These are phyloP conservation scores for Enhydra lutris DNA, from an alignment of 2,113 vertebrate species.

Conservation along the genomic window DNA sequence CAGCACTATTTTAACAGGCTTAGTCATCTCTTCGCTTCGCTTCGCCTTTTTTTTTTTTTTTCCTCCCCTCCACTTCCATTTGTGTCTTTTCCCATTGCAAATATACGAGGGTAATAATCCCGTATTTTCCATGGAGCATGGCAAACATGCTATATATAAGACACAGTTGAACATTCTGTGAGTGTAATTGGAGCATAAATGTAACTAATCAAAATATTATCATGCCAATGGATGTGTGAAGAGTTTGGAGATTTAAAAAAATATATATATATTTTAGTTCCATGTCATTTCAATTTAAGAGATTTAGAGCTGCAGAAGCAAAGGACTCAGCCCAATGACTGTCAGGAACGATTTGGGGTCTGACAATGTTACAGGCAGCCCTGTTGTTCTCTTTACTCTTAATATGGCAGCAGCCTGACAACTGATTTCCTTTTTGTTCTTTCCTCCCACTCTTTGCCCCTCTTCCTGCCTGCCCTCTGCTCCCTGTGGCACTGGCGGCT, in stretches of 20 bases:
- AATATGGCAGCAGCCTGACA: not conserved
- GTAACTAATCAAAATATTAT: constrained; percentile 78
- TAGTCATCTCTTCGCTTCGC: constrained; percentile 67
- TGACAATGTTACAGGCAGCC: not conserved
- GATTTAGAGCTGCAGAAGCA: constrained; percentile 56
- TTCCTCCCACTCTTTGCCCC: constrained; percentile 4
- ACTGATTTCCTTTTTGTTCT: not conserved
- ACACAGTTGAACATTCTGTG: constrained; percentile 71
- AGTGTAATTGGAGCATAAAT: constrained; percentile 74
- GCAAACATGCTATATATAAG: constrained; percentile 63
- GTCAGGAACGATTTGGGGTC: constrained; percentile 56
- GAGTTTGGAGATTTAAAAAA: constrained; percentile 50
- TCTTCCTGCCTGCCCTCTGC: not conserved
- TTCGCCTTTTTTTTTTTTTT: not conserved
- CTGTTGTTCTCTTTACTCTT: constrained; percentile 8
- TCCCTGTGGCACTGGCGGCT: not conserved
- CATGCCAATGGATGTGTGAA: constrained; percentile 72
- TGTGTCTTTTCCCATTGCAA: constrained; percentile 66
- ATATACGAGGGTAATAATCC: constrained; percentile 70
- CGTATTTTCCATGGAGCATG: constrained; percentile 54
- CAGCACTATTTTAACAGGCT: constrained; percentile 57
- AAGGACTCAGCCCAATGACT: not conserved
- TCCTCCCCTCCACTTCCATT: constrained; percentile 20
- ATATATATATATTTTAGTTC: constrained; percentile 46
- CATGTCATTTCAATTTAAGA: constrained; percentile 65